Evolutionary conservation across 2,113 vertebrate species (phyloP).

Genomic region (Daubentonia madagascariensis): DNA sequence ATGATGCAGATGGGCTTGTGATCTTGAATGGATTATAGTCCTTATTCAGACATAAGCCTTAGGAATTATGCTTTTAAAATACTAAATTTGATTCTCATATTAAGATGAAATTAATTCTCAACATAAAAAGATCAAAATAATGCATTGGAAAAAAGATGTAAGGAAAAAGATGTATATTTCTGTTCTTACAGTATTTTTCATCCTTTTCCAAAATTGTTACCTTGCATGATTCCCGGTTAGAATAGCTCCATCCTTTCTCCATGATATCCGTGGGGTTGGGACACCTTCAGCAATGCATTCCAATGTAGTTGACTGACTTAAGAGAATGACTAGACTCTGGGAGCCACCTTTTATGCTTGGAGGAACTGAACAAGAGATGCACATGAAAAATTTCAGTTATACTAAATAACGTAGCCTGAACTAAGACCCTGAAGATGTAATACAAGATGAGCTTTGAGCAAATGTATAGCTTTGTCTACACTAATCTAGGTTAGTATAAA

Average conservation of each 20-base stretch:
- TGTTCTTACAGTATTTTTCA: not conserved
- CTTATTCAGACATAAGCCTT: not conserved
- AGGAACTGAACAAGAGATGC: conserved; percentile 84
- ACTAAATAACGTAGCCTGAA: not conserved
- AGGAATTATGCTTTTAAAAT: not conserved
- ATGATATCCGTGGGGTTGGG: conserved; percentile 91
- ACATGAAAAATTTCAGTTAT: not conserved
- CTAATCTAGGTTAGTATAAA: not conserved
- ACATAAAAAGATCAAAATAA: not conserved
- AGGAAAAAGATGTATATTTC: not conserved
- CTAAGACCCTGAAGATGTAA: not conserved
- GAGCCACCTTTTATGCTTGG: conserved; percentile 88
- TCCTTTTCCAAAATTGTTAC: conserved; percentile 70
- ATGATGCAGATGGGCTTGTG: not conserved
- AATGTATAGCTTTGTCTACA: not conserved
- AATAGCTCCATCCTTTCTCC: conserved; percentile 95
- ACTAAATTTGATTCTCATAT: not conserved
- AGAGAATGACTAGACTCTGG: conserved; percentile 80
- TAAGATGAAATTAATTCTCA: not conserved
- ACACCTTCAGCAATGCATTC: conserved; percentile 91
- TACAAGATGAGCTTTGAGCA: not conserved
- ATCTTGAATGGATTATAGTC: not conserved
- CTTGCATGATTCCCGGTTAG: conserved; percentile 86
- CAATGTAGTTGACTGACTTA: conserved; percentile 85
- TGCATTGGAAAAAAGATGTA: not conserved